Evolutionary conservation across 2,797 vertebrate species (phyloP).

Genomic region (Danio aesculapii): DNA sequence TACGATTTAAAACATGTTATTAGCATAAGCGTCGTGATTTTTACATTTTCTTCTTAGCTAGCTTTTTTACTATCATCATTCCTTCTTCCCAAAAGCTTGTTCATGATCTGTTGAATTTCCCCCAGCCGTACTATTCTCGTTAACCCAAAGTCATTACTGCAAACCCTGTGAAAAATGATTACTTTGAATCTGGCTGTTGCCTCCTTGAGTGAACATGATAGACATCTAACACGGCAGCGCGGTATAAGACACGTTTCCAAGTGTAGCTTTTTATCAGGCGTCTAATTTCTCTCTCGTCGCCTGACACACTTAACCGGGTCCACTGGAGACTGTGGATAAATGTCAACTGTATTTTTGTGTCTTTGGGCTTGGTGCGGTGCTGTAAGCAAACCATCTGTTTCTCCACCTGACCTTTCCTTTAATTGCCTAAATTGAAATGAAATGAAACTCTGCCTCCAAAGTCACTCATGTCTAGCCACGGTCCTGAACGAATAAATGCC

Average conservation of each 20-base stretch:
- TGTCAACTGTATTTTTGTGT: conserved; percentile 70
- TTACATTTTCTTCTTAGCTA: not conserved
- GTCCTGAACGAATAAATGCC: conserved; percentile 74
- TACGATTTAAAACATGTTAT: conserved; percentile 3
- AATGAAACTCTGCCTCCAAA: conserved; percentile 68
- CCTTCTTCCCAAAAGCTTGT: not conserved
- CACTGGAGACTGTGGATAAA: conserved; percentile 65
- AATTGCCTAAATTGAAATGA: conserved; percentile 75
- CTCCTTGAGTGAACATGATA: conserved; percentile 32
- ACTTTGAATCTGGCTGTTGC: conserved; percentile 27
- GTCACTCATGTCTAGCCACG: conserved; percentile 69
- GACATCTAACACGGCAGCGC: conserved; percentile 13
- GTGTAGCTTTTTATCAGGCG: conserved; percentile 34
- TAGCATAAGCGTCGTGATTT: conserved; percentile 10
- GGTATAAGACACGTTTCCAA: conserved; percentile 15
- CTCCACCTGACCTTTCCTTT: conserved; percentile 78
- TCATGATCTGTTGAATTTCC: conserved; percentile 28
- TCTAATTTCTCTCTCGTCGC: conserved; percentile 59
- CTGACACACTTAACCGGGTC: conserved; percentile 59
- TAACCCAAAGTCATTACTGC: conserved; percentile 23
- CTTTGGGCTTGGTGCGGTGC: conserved; percentile 64
- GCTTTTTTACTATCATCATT: too few relatives aligned
- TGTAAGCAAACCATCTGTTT: conserved; percentile 77
- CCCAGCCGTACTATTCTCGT: not conserved
- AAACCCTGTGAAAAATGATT: conserved; percentile 30